Evolutionary conservation across 2,797 vertebrate genomes (phyloP).

Genomic region (Pelodytes ibericus): DNA sequence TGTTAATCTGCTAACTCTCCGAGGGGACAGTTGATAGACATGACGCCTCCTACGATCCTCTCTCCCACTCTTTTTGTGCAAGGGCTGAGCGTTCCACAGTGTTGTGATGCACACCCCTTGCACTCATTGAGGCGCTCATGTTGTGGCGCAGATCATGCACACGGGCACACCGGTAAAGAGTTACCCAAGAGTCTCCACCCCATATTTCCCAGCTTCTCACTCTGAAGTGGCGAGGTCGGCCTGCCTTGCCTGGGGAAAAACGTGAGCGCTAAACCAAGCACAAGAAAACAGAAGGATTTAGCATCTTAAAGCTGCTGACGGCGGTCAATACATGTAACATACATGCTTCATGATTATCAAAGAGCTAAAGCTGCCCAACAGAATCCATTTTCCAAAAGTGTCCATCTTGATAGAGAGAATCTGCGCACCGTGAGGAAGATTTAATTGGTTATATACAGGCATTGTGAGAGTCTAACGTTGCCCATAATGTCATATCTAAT

Average conservation of each 20-base stretch:
- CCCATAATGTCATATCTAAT: no score
- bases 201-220: conserved; percentile 80
- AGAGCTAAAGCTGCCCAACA: no score
- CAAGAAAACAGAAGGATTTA: conserved; percentile 54
- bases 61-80: background rate
- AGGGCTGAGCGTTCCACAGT: background rate
- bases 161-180: conserved; percentile 67
- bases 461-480: no score
- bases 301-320: no score
- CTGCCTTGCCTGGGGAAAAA: conserved; percentile 76
- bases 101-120: background rate
- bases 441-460: no score
- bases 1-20: no score
- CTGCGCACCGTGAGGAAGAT: no score
- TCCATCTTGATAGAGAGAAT: no score
- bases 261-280: conserved; percentile 66
- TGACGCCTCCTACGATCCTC: conserved; percentile 28
- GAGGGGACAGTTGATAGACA: conserved; percentile 53
- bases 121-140: background rate
- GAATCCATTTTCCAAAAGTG: no score
- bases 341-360: no score
- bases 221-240: conserved; percentile 76
- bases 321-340: no score
- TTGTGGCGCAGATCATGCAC: conserved; percentile 65
- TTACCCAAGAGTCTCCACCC: conserved; percentile 83